Evolutionary conservation across 1,140 invertebrate genomes (phyloP).

Genomic region (Drosophila asahinai): DNA sequence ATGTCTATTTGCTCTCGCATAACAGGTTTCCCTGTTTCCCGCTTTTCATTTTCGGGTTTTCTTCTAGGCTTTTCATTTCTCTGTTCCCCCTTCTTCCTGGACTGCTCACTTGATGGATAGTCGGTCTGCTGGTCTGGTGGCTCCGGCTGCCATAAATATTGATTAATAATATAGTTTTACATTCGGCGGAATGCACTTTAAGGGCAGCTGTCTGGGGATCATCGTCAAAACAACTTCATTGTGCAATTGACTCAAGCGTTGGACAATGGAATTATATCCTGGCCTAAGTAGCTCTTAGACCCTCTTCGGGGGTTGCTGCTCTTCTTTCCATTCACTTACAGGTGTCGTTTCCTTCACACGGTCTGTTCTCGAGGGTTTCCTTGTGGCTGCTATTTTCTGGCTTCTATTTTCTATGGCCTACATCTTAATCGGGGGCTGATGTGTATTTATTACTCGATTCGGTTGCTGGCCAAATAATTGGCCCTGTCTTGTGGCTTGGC

Average conservation of each 20-base stretch:
- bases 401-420: conserved; percentile 19
- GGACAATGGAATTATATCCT: conserved; percentile 39
- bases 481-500: conserved; percentile 28
- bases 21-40: conserved; percentile 72
- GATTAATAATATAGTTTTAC: conserved; percentile 79
- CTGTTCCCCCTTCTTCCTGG: conserved; percentile 10
- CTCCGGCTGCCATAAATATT: conserved; percentile 72
- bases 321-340: conserved; percentile 48
- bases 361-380: conserved; percentile 53
- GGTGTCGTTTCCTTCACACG: conserved; percentile 70
- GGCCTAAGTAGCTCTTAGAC: conserved; percentile 49
- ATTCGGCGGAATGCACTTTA: conserved; percentile 51
- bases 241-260: conserved; percentile 55
- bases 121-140: conserved; percentile 40
- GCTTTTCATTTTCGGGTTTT: conserved; percentile 46
- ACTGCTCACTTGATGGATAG: conserved; percentile 69
- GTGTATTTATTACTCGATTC: conserved; percentile 48
- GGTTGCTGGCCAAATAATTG: conserved; percentile 44
- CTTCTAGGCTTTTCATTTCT: conserved; percentile 14
- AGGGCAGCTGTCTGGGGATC: conserved; percentile 61
- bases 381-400: conserved; percentile 8
- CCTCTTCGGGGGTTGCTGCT: conserved; percentile 31
- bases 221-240: conserved; percentile 80
- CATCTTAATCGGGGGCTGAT: conserved; percentile 42
- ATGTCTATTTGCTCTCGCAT: conserved; percentile 35